Evolutionary conservation across 2,888 invertebrate species (phyloP).

Genomic region (Agrilus biguttatus): DNA sequence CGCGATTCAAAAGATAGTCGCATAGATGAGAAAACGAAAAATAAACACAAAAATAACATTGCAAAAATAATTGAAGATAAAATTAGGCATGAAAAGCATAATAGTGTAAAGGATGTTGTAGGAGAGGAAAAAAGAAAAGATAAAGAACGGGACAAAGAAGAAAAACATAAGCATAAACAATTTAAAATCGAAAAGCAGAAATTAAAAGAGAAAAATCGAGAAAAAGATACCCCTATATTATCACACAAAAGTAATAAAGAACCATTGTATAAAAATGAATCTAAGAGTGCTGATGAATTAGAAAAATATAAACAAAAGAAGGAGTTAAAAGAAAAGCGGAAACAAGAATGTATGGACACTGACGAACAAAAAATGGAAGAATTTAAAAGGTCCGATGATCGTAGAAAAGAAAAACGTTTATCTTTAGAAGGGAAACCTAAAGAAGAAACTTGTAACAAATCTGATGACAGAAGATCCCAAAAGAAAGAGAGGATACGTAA

Average conservation of each 20-base stretch:
- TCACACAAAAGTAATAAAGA: slow-evolving; percentile 34
- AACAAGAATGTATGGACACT: slow-evolving; percentile 36
- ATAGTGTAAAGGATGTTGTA: slow-evolving; percentile 30
- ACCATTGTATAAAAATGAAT: slow-evolving; percentile 41
- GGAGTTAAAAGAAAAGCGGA: slow-evolving; percentile 39
- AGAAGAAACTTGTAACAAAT: slow-evolving; percentile 26
- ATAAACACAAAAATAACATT: slow-evolving; percentile 44
- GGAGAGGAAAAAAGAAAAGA: slow-evolving; percentile 31
- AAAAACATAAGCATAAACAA: slow-evolving; percentile 14
- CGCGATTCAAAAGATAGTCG: slow-evolving; percentile 54
- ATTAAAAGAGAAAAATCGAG: slow-evolving; percentile 21
- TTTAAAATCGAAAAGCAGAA: slow-evolving; percentile 23
- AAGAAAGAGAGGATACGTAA: slow-evolving; percentile 27
- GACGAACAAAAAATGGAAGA: slow-evolving; percentile 18
- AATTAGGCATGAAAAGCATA: slow-evolving; percentile 44
- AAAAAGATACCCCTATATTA: slow-evolving; percentile 22
- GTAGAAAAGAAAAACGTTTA: slow-evolving; percentile 35
- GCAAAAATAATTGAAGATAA: slow-evolving; percentile 43
- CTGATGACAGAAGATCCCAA: slow-evolving; percentile 14
- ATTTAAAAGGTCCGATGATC: slow-evolving; percentile 21
- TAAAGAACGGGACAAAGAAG: slow-evolving; percentile 25
- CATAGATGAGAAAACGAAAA: slow-evolving; percentile 26
- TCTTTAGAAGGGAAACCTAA: slow-evolving; percentile 38
- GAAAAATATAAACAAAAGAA: slow-evolving; percentile 40
- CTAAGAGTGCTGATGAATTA: slow-evolving; percentile 40